Percentiles rank a stretch among this genome's conserved stretches.
These are phyloP conservation scores for Botrylloides violaceus DNA, from an alignment of 23 tunicate species.

Conservation along the genomic window DNA sequence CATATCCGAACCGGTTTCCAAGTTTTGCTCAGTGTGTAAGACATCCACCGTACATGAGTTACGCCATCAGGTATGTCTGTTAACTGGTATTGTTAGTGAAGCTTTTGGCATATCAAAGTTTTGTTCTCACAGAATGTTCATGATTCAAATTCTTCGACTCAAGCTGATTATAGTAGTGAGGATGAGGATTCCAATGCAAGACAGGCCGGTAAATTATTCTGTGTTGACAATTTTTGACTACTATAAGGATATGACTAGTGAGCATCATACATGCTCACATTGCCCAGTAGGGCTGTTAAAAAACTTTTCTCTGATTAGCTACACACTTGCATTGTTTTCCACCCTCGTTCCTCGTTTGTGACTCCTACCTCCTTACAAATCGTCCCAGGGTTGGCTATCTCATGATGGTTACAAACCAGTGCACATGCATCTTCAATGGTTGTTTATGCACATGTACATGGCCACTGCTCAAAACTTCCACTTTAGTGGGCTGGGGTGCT, in stretches of 20 bases:
- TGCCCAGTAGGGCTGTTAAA: neutral
- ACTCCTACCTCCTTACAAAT: too few relatives aligned
- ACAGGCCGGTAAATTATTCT: neutral
- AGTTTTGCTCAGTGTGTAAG: neutral
- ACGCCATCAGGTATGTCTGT: neutral
- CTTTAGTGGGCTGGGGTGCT: too few relatives aligned
- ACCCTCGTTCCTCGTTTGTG: too few relatives aligned
- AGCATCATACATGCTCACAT: neutral
- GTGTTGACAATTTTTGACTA: too few relatives aligned
- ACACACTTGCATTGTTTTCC: too few relatives aligned
- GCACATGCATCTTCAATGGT: too few relatives aligned
- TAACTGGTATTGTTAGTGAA: neutral
- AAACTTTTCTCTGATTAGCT: too few relatives aligned
- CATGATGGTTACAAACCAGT: too few relatives aligned
- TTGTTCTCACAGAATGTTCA: conserved; percentile 1
- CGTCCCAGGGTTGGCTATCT: too few relatives aligned
- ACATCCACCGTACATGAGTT: neutral
- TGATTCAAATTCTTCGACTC: conserved; percentile 28
- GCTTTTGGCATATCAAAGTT: neutral
- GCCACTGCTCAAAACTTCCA: too few relatives aligned
- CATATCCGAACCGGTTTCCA: neutral
- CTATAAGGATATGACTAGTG: too few relatives aligned
- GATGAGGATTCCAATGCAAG: conserved; percentile 17
- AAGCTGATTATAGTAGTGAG: conserved; percentile 30
- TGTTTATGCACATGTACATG: too few relatives aligned